These are phyloP conservation scores for Drosophila fungiperda DNA, from an alignment of 2,888 invertebrate genomes.

Conservation along the genomic window DNA sequence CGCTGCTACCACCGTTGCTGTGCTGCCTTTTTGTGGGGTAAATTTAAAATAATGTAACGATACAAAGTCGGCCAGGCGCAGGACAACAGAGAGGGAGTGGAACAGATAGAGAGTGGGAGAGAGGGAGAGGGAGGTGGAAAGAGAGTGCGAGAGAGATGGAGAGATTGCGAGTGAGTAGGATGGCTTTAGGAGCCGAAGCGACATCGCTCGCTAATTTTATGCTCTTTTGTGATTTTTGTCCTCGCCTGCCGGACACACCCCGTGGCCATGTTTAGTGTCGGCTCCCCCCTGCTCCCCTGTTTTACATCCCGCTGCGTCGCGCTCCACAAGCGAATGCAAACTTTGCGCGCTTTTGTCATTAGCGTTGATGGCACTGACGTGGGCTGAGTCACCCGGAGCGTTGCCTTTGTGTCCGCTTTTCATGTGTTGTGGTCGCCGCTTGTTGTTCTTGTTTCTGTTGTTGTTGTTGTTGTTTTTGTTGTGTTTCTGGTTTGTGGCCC, in stretches of 20 bases:
- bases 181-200: conserved; percentile 40
- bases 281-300: conserved; percentile 13
- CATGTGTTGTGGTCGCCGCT: conserved; percentile 70
- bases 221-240: conserved; percentile 80
- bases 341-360: conserved; percentile 80
- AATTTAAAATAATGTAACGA: conserved; percentile 72
- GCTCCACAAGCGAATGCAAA: conserved; percentile 65
- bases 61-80: conserved; percentile 52
- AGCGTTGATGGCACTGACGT: conserved; percentile 73
- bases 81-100: background rate
- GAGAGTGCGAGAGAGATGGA: background rate
- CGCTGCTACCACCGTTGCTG: background rate
- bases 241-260: conserved; percentile 73
- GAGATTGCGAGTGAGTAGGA: background rate
- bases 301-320: conserved; percentile 11
- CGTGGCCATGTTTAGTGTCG: conserved; percentile 73
- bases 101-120: background rate
- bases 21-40: conserved; percentile 49
- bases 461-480: conserved; percentile 2
- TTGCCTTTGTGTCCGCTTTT: conserved; percentile 72
- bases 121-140: background rate
- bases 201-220: conserved; percentile 77
- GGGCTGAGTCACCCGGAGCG: conserved; percentile 40
- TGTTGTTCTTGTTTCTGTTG: conserved; percentile 36
- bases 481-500: conserved; percentile 58